Evolutionary conservation across 1,140 invertebrate species (phyloP), one percentile per base, ranked within the genome.

Genomic region (Mactra quadrangularis): DNA sequence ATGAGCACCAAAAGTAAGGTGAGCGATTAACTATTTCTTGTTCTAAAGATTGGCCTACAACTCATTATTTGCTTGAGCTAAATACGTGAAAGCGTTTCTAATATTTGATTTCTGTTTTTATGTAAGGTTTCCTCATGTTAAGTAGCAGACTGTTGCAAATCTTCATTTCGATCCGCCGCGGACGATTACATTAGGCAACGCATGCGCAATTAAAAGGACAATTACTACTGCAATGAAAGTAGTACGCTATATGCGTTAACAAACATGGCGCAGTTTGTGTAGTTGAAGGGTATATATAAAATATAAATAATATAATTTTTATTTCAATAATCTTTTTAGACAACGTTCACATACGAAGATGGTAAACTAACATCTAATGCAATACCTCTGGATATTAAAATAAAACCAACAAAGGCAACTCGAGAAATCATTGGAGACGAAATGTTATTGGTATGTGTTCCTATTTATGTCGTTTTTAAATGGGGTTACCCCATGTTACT

Each of bases 1-100:
- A 27, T 77, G 29, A 77, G 77, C 0, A 72, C 11, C 4, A 82
- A 83, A 52, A 77, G 77, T 41, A 84, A 82, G 66, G 85, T 86
- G 64, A 50, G 27, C n/a, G 25, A 13, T 35, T 35, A 25, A n/a
- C 15, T 7, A n/a, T 38, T 31, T 31, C 9, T 22, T 38, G 35
- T 41, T 45, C 4, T 25, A 3, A 17, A n/a, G n/a, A n/a, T n/a
- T 50, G 47, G 47, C 47, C n/a, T n/a, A 13, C 11, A 50, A 11
- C 47, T n/a, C n/a, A 50, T 13, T n/a, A 11, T 50, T 11, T 13
- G 47, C 47, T 50, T n/a, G n/a, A n/a, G 47, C 11, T n/a, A 50
- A 11, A 13, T 11, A 13, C n/a, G 11, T 50, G 11, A n/a, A n/a
- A n/a, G 11, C 11, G 47, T 50, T 13, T 50, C n/a, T n/a, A 50